phyloP scores from a whole-genome alignment of 2,888 invertebrate genomes.

The Apodemia duryi region DNA sequence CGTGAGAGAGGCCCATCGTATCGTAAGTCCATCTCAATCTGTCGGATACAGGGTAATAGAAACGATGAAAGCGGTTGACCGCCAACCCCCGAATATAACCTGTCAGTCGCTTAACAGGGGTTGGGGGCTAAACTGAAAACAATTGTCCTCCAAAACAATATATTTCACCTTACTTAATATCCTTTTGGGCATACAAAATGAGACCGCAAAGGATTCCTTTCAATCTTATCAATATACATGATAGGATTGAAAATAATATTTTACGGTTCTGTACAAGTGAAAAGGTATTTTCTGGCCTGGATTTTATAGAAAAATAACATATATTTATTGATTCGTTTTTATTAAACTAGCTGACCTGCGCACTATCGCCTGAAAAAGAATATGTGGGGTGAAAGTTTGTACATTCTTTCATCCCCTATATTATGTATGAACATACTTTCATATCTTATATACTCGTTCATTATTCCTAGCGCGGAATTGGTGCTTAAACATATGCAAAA shows the following conservation, averaged over 20 bases:
- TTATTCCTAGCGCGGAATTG: too few relatives aligned
- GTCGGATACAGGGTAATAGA: conserved; percentile 65
- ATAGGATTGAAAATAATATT: conserved; percentile 5
- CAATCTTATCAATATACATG: conserved; percentile 6
- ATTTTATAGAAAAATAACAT: background rate
- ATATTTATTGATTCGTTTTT: background rate
- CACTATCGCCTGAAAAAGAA: too few relatives aligned
- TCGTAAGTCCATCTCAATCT: conserved; percentile 52
- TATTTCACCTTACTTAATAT: conserved; percentile 11
- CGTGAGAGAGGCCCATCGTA: conserved; percentile 13
- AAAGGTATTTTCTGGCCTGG: background rate
- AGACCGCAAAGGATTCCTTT: conserved; percentile 14
- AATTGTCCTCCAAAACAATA: conserved; percentile 15
- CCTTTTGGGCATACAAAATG: conserved; percentile 5
- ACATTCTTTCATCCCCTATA: too few relatives aligned
- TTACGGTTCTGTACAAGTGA: background rate
- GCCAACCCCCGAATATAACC: conserved; percentile 62
- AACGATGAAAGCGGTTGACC: conserved; percentile 63
- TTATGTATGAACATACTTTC: too few relatives aligned
- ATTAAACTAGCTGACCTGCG: background rate
- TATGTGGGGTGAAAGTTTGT: too few relatives aligned
- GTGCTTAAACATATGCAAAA: too few relatives aligned
- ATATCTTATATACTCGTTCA: too few relatives aligned
- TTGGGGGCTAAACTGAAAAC: conserved; percentile 10
- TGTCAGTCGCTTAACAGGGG: conserved; percentile 52